These are phyloP conservation scores for Echeneis naucrates DNA, from an alignment of 2,797 vertebrate species.

Conservation along the genomic window DNA sequence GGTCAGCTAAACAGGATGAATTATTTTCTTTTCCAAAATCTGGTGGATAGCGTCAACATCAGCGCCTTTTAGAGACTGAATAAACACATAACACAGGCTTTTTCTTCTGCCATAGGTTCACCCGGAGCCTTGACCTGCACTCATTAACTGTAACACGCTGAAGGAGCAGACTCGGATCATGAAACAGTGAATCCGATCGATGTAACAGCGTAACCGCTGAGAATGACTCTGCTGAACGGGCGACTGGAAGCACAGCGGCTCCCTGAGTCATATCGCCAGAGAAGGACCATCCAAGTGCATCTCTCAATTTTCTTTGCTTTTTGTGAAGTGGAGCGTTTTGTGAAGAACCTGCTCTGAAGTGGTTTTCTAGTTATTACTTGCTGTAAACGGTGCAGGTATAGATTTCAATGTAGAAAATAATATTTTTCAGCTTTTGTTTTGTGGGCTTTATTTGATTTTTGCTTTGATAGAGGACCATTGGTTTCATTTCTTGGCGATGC, in stretches of 20 bases:
- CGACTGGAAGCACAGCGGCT: not conserved
- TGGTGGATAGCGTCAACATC: not conserved
- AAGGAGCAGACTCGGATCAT: constrained; percentile 9
- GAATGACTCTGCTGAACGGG: constrained; percentile 1
- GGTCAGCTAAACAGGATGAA: not conserved
- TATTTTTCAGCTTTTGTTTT: constrained; percentile 35
- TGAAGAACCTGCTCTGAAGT: constrained; percentile 39
- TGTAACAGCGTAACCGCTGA: not conserved
- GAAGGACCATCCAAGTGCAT: not conserved
- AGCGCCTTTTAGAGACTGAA: not conserved
- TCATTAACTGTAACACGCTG: not conserved
- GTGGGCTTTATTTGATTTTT: constrained; percentile 13
- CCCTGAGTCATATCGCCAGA: constrained; percentile 9
- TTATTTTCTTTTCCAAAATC: not conserved
- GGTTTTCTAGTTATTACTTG: constrained; percentile 38
- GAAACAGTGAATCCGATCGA: constrained; percentile 18
- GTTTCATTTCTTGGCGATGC: constrained; percentile 4
- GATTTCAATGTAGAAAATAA: constrained; percentile 20
- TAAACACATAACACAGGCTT: not conserved
- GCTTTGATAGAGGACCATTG: constrained; percentile 5
- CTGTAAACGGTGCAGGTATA: constrained; percentile 27
- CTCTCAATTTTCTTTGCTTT: constrained; percentile 42
- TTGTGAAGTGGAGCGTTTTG: constrained; percentile 52
- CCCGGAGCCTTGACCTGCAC: not conserved
- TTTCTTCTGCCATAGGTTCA: not conserved